Percentiles rank a stretch among this genome's conserved stretches.
Conservation (phyloP, 2,888 invertebrate genomes). For the Cyclophora albipunctata region DNA sequence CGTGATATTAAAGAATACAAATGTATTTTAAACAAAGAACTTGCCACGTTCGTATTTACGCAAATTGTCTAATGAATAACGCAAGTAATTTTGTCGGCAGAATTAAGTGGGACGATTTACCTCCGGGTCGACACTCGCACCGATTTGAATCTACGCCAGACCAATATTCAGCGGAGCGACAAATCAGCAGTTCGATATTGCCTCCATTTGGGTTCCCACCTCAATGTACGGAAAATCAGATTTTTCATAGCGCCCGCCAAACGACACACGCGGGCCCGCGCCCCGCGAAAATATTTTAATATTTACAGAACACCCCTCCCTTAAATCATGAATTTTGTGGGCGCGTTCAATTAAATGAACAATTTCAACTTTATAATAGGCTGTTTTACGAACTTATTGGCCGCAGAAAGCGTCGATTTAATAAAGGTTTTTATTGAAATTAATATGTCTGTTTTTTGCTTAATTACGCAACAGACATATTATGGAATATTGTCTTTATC, state of each 20-base stretch:
- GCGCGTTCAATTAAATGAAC: conserved; percentile 39
- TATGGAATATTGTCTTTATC: neutral
- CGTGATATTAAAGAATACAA: conserved; percentile 8
- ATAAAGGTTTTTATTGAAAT: conserved; percentile 20
- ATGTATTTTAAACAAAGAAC: conserved; percentile 5
- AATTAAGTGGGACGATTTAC: conserved; percentile 47
- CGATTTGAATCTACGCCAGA: conserved; percentile 69
- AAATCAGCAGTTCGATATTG: conserved; percentile 74
- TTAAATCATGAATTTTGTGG: conserved; percentile 27
- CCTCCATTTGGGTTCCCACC: conserved; percentile 67
- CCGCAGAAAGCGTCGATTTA: conserved; percentile 28
- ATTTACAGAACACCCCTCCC: conserved; percentile 29
- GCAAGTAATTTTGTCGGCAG: conserved; percentile 32
- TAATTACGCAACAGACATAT: neutral
- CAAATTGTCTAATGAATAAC: conserved; percentile 8
- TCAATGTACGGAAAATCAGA: conserved; percentile 64
- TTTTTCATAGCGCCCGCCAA: conserved; percentile 49
- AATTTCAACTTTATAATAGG: conserved; percentile 44
- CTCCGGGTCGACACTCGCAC: conserved; percentile 41
- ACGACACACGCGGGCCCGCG: conserved; percentile 20
- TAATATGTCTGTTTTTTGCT: conserved; percentile 3
- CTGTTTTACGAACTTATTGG: conserved; percentile 39
- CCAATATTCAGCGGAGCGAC: conserved; percentile 68
- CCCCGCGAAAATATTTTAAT: conserved; percentile 27
- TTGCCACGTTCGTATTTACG: conserved; percentile 3